Evolutionary conservation across 2,797 vertebrate genomes (phyloP), one percentile per base, ranked within the genome.

Genomic region (Enteromius paludinosus): DNA sequence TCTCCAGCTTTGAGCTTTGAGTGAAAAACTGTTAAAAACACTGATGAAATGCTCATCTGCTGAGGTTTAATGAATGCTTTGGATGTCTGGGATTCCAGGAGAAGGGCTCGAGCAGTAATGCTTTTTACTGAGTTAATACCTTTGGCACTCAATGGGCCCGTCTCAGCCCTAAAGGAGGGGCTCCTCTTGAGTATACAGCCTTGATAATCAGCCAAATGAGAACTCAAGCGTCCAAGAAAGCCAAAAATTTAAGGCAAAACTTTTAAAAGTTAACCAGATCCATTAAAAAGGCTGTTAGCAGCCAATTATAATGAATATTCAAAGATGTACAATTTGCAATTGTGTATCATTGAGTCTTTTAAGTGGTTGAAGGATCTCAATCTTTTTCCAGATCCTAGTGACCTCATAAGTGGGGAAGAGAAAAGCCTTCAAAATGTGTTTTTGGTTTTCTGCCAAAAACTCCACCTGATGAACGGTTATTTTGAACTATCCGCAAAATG

Each of bases 41-140:
- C 66, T 79, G 84, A 86, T 91, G 90, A 90, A 92, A 92, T 83
- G 87, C 89, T 89, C 86, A 86, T 92, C 87, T 81, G 90, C 88
- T 87, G 91, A 87, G 92, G 90, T 93, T 92, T 91, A 90, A 89
- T 89, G 78, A 86, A 93, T 90, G 87, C 91, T 90, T 92, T 79
- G 89, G 90, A 95, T 94, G 90, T 93, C 92, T 94, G 90, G 89
- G 91, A 95, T 94, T 95, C 93, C 93, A 92, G 87, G 9, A 47
- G 25, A 17, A 62, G 59, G 59, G 59, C 25, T 62, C 28, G 25
- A 62, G 74, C 74, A 89, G 90, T 89, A 92, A 92, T 84, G 89
- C 84, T 81, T 77, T 75, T 52, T 35, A 62, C 45, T 20, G 56
- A 78, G 70, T 75, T 47, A 20, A 84, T 41, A 52, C 33, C 35